These are phyloP conservation scores for Calameuta filiformis DNA, from an alignment of 2,888 invertebrate genomes.

Conservation along the genomic window DNA sequence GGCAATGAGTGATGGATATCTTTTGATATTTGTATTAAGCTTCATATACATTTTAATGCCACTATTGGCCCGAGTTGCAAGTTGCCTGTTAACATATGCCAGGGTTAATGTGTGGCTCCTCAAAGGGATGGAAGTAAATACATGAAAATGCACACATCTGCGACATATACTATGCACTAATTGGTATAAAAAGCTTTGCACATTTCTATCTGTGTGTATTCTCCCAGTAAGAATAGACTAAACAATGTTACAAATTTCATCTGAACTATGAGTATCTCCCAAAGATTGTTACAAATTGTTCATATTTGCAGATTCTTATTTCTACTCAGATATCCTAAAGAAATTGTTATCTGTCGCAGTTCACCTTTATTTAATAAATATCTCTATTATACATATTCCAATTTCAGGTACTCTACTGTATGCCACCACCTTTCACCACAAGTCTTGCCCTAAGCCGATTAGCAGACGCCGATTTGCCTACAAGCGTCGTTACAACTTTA, in stretches of 20 bases:
- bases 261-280: neutral
- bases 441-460: conserved; percentile 56
- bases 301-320: neutral
- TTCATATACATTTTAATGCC: conserved; percentile 60
- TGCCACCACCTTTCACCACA: conserved; percentile 62
- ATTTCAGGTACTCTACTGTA: conserved; percentile 60
- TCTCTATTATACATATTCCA: conserved; percentile 4
- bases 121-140: conserved; percentile 61
- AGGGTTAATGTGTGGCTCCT: conserved; percentile 57
- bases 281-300: neutral
- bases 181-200: neutral
- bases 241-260: neutral
- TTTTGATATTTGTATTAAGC: conserved; percentile 50
- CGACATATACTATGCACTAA: neutral
- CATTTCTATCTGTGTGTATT: neutral
- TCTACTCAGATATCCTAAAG: neutral
- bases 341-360: neutral
- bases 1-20: conserved; percentile 50
- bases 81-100: conserved; percentile 45
- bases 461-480: conserved; percentile 57
- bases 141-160: neutral
- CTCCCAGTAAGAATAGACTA: neutral
- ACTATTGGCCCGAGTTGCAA: conserved; percentile 49
- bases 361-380: neutral
- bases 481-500: conserved; percentile 58